Percentiles rank a stretch among this genome's conserved stretches.
phyloP scores from a whole-genome alignment of 2,797 vertebrate genomes.

The Adelosebastes latens region DNA sequence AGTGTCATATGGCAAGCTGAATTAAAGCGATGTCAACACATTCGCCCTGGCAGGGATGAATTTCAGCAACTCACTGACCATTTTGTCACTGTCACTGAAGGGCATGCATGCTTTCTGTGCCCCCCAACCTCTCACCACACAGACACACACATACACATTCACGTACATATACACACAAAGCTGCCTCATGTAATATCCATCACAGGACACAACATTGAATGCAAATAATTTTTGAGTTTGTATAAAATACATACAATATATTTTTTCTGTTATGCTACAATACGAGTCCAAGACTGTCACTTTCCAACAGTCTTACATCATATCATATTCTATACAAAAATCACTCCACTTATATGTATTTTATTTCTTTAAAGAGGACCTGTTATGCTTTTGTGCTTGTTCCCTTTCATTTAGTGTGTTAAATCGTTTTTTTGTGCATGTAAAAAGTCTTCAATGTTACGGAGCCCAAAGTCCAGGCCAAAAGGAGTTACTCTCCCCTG shows the following conservation, averaged over 20 bases:
- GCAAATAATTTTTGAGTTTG: neutral
- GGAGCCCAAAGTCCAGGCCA: too few relatives aligned
- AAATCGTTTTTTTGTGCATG: too few relatives aligned
- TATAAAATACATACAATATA: neutral
- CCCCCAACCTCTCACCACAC: neutral
- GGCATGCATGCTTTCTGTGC: constrained; percentile 8
- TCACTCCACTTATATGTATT: neutral
- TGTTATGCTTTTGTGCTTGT: too few relatives aligned
- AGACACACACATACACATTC: neutral
- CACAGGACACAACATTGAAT: neutral
- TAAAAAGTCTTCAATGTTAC: too few relatives aligned
- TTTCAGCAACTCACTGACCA: constrained; percentile 76
- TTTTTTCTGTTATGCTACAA: neutral
- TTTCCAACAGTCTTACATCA: neutral
- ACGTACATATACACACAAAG: neutral
- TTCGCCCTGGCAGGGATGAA: constrained; percentile 71
- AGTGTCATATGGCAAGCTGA: constrained; percentile 76
- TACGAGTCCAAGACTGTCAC: neutral
- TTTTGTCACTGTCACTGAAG: constrained; percentile 60
- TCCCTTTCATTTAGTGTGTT: too few relatives aligned
- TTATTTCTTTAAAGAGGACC: too few relatives aligned
- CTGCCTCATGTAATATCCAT: neutral
- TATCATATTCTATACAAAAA: neutral
- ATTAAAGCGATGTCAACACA: constrained; percentile 84
- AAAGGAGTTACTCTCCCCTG: too few relatives aligned